Base-by-base conservation (phyloP, 2,888 invertebrate genomes). In the Palloptera scutellata region DNA sequence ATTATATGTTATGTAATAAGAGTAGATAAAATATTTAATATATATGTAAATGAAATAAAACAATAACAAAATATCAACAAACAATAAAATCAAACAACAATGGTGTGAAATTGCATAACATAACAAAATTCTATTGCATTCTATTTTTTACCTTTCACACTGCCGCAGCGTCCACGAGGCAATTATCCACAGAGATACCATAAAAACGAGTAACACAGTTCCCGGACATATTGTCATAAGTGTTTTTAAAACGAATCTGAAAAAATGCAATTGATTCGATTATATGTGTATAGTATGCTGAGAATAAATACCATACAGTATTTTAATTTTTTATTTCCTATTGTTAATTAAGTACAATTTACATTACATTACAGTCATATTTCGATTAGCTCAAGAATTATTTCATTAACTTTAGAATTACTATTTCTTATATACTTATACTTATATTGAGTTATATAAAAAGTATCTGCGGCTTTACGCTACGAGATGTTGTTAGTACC, bases 141-240 rank as follows among this genome's bases (percentile, higher is more conserved):
- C 30, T 30, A 65, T 12, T 42, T 1, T 20, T 88, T 88, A 98
- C 97, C 98, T 94, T 89, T 99, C 99, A 86, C 99, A 99, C 80
- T 98, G 96, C 76, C 99, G 90, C 77, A 99, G 88, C 72, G 97
- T 97, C 99, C 99, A 99, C 82, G 97, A 97, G 75, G 98, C 98
- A 80, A 99, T 97, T 86, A 99, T 96, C 99, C 99, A 99, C 73
- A 99, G 88, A 10, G 98, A 97, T 75, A 98, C 96, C 95, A 99
- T 99, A 89, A 99, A 98, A 77, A 98, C 98, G 81, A 99, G 89
- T 79, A 99, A 90, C 78, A 99, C 98, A 73, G 91, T 98, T 86
- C 91, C 98, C 65, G 99, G 99, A 86, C 98, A 99, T 86, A 99
- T 98, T 84, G 99, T 99, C 99, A 99, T 99, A 79, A 99, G 89